A percentile compares a stretch with the other conserved stretches of the same genome.
Evolutionary conservation across 2,888 invertebrate genomes (phyloP).

Genomic region (Oxytorus armatus): DNA sequence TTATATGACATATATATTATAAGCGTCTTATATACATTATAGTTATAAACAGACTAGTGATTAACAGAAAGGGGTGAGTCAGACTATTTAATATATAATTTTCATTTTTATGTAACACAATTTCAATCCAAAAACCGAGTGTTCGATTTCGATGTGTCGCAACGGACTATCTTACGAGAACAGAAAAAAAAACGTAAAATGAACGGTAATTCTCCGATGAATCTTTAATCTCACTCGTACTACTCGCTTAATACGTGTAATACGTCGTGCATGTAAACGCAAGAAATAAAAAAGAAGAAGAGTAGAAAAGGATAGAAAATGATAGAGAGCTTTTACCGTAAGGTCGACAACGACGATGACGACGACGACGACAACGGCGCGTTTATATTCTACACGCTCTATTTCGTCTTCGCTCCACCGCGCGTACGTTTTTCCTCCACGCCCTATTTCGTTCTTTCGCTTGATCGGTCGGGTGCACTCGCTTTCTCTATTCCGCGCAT

Average conservation of each 20-base stretch:
- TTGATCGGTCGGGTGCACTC: constrained; percentile 57
- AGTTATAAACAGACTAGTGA: background rate
- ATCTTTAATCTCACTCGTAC: constrained; percentile 4
- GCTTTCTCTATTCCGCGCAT: constrained; percentile 27
- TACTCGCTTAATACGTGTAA: constrained; percentile 3
- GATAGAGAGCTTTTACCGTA: constrained; percentile 43
- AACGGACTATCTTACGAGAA: too few species aligned
- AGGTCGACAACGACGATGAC: constrained; percentile 29
- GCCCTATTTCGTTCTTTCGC: constrained; percentile 65
- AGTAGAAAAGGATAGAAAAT: constrained; percentile 21
- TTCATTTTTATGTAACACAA: too few species aligned
- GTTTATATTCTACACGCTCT: constrained; percentile 65
- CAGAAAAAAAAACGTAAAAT: too few species aligned
- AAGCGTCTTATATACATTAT: constrained; percentile 1
- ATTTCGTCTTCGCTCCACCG: constrained; percentile 58
- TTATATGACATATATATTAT: constrained; percentile 16
- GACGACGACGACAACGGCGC: constrained; percentile 41
- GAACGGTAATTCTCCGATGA: constrained; percentile 6
- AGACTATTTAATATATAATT: background rate
- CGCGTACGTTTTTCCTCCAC: constrained; percentile 61
- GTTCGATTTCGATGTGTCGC: too few species aligned
- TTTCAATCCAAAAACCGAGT: too few species aligned
- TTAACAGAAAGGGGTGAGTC: background rate
- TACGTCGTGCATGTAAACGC: constrained; percentile 6
- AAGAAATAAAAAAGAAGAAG: too few species aligned